Evolutionary conservation across 1,140 invertebrate genomes (phyloP).

Genomic region (Microplitis demolitor): DNA sequence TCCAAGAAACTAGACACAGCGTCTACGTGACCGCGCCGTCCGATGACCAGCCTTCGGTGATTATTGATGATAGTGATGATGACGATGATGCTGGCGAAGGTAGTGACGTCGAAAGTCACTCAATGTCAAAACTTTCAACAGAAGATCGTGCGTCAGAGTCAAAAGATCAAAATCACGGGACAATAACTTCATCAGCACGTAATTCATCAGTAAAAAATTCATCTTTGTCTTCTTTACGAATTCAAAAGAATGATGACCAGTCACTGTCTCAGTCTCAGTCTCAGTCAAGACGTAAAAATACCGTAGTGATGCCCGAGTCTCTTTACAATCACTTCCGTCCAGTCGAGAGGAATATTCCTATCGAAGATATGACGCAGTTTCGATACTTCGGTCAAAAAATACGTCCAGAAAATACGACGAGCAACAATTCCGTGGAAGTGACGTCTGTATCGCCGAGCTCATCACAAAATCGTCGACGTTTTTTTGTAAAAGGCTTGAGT

Average conservation of each 20-base stretch:
- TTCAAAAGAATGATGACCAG: conserved; percentile 34
- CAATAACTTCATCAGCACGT: no score
- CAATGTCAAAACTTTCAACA: neutral
- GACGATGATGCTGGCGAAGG: neutral
- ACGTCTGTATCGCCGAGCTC: conserved; percentile 37
- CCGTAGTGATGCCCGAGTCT: conserved; percentile 63
- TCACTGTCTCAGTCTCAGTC: neutral
- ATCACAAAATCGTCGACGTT: conserved; percentile 42
- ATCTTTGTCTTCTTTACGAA: conserved; percentile 10
- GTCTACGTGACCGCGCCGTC: conserved; percentile 39
- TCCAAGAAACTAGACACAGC: conserved; percentile 45
- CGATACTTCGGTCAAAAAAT: conserved; percentile 73
- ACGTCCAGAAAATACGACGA: conserved; percentile 41
- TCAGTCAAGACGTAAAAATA: conserved; percentile 48
- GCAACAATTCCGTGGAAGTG: conserved; percentile 35
- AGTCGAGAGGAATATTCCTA: conserved; percentile 66
- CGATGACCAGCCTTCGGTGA: conserved; percentile 11
- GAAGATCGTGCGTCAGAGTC: no score
- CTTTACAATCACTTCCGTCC: conserved; percentile 69
- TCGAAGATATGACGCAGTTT: conserved; percentile 72
- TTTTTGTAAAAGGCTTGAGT: conserved; percentile 44
- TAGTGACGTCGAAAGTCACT: neutral
- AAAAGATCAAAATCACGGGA: neutral
- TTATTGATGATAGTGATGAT: conserved; percentile 20
- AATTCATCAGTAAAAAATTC: no score